Percentiles rank a stretch among this genome's conserved stretches.
Evolutionary conservation across 2,797 vertebrate species (phyloP).

Genomic region (Diglossa cyanea): DNA sequence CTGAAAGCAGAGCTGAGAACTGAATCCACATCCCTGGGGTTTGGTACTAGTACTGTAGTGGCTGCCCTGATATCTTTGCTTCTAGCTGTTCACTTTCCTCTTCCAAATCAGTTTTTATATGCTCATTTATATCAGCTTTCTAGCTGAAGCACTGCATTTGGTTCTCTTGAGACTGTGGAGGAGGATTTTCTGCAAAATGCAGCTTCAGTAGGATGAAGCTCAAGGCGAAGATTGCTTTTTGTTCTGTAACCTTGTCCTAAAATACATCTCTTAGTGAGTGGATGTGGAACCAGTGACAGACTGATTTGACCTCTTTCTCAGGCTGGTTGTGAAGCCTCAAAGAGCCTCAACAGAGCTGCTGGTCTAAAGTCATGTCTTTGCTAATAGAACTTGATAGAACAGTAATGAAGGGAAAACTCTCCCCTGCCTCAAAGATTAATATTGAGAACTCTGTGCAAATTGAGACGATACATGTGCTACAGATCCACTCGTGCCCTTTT

Average conservation of each 20-base stretch:
- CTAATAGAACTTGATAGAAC: neutral
- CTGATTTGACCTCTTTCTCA: neutral
- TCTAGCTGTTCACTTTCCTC: neutral
- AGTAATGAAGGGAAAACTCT: neutral
- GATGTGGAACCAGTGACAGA: neutral
- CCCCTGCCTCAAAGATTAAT: neutral
- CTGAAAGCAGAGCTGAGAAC: neutral
- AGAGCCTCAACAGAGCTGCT: neutral
- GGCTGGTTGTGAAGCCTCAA: neutral
- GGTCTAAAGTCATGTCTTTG: neutral
- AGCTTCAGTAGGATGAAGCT: neutral
- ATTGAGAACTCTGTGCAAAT: neutral
- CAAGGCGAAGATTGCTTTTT: neutral
- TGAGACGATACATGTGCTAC: neutral
- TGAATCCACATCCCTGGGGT: neutral
- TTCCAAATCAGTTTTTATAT: neutral
- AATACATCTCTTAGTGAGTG: neutral
- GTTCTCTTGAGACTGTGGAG: neutral
- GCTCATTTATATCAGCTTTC: neutral
- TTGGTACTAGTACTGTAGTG: neutral
- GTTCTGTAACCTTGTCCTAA: conserved; percentile 14
- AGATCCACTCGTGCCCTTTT: neutral
- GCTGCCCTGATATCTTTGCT: neutral
- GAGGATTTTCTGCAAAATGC: neutral
- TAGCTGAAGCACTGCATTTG: neutral